Conservation (phyloP, 2,113 vertebrate genomes). For the Mixornis gularis region DNA sequence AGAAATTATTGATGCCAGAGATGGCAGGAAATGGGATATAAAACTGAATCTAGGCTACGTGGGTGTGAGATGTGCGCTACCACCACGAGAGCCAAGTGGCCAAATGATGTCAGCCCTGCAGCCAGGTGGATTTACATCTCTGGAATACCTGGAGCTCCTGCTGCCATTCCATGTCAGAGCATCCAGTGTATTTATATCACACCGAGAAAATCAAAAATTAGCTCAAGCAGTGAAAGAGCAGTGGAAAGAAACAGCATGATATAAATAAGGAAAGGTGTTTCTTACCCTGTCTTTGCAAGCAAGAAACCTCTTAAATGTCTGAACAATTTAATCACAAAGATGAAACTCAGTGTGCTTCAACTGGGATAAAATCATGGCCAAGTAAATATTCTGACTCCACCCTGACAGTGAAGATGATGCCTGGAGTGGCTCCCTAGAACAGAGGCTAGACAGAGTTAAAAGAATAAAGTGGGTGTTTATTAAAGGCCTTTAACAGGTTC, state of each 20-base stretch:
- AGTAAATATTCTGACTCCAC: background rate
- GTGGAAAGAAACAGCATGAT: background rate
- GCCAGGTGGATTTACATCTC: background rate
- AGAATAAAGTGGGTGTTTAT: background rate
- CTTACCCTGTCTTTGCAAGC: background rate
- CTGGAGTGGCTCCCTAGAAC: background rate
- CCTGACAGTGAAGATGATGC: background rate
- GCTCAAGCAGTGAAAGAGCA: background rate
- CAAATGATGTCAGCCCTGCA: background rate
- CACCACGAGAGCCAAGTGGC: background rate
- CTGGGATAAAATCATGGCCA: background rate
- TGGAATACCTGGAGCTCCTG: background rate
- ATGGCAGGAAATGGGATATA: background rate
- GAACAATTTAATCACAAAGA: background rate
- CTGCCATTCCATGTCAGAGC: background rate
- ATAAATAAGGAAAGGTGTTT: background rate
- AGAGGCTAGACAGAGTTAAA: background rate
- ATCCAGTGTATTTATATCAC: background rate
- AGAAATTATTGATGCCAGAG: constrained; percentile 10
- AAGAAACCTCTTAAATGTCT: background rate
- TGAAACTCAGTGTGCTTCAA: background rate
- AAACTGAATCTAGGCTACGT: background rate
- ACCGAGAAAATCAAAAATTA: background rate
- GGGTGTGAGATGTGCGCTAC: background rate
- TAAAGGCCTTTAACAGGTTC: background rate